A percentile compares a stretch with the other conserved stretches of the same genome.
These are phyloP conservation scores for Aix galericulata DNA, from an alignment of 2,113 vertebrate genomes.

Conservation along the genomic window DNA sequence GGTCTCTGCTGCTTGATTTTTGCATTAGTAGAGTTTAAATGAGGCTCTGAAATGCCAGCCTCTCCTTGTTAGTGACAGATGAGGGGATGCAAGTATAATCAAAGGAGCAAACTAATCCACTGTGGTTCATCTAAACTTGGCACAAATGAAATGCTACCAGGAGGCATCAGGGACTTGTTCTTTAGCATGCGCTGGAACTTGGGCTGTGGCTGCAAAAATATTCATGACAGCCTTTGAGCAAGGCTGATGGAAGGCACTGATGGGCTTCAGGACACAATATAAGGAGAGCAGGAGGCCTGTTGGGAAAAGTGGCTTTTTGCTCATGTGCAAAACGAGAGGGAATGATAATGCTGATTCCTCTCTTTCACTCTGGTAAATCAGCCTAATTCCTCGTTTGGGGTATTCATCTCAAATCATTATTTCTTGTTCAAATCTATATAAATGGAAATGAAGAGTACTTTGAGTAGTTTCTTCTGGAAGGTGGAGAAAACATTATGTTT, in stretches of 20 bases:
- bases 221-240: neutral
- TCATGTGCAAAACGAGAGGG: neutral
- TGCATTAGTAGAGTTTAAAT: neutral
- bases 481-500: neutral
- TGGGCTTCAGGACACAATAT: neutral
- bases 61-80: neutral
- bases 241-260: rapidly evolving
- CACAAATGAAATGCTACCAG: neutral
- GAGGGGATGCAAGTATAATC: neutral
- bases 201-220: neutral
- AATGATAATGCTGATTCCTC: neutral
- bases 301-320: neutral
- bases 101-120: neutral
- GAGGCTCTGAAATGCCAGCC: neutral
- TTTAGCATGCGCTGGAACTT: neutral
- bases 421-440: neutral
- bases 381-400: neutral
- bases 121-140: neutral
- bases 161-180: neutral
- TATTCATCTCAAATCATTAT: neutral
- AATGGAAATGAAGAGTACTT: neutral
- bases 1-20: neutral
- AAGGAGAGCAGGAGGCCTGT: neutral
- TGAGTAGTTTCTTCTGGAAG: neutral
- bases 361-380: neutral